These are phyloP conservation scores for Syrmaticus mikado DNA, from an alignment of 2,113 vertebrate species.

Conservation along the genomic window DNA sequence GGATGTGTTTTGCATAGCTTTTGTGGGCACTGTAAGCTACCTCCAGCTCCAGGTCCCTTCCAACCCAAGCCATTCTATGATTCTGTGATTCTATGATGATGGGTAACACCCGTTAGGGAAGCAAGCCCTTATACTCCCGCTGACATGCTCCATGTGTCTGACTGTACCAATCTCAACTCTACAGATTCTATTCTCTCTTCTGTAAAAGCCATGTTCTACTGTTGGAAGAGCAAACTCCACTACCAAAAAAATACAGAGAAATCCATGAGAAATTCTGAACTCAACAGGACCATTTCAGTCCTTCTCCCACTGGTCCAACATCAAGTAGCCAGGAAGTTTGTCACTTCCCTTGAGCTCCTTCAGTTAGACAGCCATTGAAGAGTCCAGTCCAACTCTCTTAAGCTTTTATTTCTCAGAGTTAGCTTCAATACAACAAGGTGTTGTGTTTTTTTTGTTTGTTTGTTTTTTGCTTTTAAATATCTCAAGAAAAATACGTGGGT, in stretches of 20 bases:
- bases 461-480: neutral
- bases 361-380: neutral
- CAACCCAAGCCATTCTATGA: too few species aligned
- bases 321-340: neutral
- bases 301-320: neutral
- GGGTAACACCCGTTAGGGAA: neutral
- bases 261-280: neutral
- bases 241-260: neutral
- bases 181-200: neutral
- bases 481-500: neutral
- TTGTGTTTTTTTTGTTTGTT: fast-evolving
- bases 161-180: neutral
- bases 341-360: neutral
- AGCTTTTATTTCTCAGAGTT: neutral
- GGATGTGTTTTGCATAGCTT: neutral
- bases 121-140: neutral
- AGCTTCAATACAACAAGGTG: neutral
- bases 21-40: neutral
- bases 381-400: neutral
- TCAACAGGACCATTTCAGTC: neutral
- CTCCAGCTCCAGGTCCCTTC: neutral
- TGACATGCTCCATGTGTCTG: neutral
- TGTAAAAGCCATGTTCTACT: neutral
- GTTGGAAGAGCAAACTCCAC: neutral
- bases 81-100: neutral